Percentiles rank a stretch among this genome's conserved stretches.
Conservation (phyloP, 2,113 vertebrate genomes). For the Amazona guildingii region DNA sequence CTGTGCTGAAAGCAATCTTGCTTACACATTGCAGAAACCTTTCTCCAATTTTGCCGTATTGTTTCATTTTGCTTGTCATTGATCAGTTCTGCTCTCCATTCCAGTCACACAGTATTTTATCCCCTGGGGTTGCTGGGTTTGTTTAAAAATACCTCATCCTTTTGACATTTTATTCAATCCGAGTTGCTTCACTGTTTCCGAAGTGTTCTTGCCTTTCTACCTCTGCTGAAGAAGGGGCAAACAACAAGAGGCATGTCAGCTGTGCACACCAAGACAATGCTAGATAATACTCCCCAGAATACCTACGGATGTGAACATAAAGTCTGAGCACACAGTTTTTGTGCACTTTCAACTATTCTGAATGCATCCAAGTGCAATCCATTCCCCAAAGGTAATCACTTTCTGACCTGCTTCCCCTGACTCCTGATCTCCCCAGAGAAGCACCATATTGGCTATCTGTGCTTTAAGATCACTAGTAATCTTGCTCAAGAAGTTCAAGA, state of each 20-base stretch:
- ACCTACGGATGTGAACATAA: neutral
- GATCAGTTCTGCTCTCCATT: neutral
- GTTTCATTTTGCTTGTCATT: neutral
- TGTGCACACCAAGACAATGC: neutral
- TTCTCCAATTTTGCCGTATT: neutral
- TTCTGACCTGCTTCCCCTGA: neutral
- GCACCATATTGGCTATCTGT: neutral
- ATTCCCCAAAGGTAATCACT: neutral
- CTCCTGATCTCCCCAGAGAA: neutral
- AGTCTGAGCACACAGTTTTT: neutral
- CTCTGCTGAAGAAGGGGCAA: neutral
- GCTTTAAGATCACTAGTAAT: neutral
- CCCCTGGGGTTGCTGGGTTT: neutral
- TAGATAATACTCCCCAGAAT: neutral
- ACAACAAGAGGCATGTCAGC: neutral
- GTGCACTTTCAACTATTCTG: neutral
- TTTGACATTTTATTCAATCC: neutral
- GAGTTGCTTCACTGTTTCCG: neutral
- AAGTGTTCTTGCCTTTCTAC: neutral
- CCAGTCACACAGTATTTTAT: neutral
- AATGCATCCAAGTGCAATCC: neutral
- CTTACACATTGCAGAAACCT: neutral
- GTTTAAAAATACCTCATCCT: neutral
- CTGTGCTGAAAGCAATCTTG: neutral
- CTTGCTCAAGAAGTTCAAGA: neutral